Evolutionary conservation across 2,888 invertebrate genomes (phyloP).

Genomic region (Neocrepidodera transversa): DNA sequence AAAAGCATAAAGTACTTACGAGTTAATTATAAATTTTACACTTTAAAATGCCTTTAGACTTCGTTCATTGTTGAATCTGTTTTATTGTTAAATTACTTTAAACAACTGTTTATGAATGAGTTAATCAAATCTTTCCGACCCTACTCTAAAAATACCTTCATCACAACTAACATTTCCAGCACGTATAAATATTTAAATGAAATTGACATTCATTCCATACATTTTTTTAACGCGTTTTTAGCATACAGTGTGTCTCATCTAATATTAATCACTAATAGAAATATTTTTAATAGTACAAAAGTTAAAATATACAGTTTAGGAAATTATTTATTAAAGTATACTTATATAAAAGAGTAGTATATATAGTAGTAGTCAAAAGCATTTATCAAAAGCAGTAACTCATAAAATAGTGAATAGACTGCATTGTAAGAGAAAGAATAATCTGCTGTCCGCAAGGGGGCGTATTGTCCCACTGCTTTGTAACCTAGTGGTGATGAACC

Average conservation of each 20-base stretch:
- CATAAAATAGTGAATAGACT: too few relatives aligned
- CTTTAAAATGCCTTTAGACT: background rate
- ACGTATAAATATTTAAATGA: slow-evolving; percentile 20
- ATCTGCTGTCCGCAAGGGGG: too few relatives aligned
- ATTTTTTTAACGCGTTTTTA: background rate
- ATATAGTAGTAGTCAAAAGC: too few relatives aligned
- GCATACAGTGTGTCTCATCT: background rate
- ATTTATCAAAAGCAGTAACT: too few relatives aligned
- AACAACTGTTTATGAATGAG: background rate
- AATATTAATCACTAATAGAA: too few relatives aligned
- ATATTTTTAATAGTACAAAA: too few relatives aligned
- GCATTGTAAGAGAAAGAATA: too few relatives aligned
- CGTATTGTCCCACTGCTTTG: too few relatives aligned
- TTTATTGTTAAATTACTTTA: background rate
- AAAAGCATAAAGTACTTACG: background rate
- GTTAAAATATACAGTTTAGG: background rate
- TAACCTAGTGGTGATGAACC: too few relatives aligned
- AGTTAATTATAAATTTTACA: background rate
- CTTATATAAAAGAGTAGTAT: too few relatives aligned
- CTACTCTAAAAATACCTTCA: slow-evolving; percentile 31
- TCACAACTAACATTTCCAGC: slow-evolving; percentile 21
- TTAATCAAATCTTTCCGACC: slow-evolving; percentile 13
- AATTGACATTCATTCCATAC: background rate
- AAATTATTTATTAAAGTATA: too few relatives aligned
- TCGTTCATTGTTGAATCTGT: background rate